Conservation (phyloP, 2,888 invertebrate species). For the Oconnorella tubifera region DNA sequence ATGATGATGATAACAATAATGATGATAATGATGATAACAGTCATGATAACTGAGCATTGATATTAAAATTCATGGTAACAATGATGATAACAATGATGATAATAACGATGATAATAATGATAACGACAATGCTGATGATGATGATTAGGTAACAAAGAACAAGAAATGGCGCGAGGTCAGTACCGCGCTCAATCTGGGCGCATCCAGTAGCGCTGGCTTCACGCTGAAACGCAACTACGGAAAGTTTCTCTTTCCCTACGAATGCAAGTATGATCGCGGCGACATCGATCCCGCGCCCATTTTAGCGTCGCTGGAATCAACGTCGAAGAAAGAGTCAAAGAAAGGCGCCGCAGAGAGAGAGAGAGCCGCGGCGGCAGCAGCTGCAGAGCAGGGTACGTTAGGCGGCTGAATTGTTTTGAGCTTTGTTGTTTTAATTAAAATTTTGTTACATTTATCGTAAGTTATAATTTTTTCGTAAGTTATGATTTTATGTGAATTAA, state of each 20-base stretch:
- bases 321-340: constrained; percentile 34
- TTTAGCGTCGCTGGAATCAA: constrained; percentile 70
- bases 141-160: constrained; percentile 85
- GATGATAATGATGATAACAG: too few relatives aligned
- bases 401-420: too few relatives aligned
- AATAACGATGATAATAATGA: too few relatives aligned
- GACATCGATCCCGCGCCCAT: constrained; percentile 94
- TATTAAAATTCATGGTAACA: too few relatives aligned
- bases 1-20: too few relatives aligned
- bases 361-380: constrained; percentile 10
- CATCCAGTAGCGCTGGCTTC: constrained; percentile 96
- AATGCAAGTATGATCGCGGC: constrained; percentile 94
- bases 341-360: constrained; percentile 13
- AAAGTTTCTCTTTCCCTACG: constrained; percentile 86
- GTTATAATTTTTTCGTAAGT: too few relatives aligned
- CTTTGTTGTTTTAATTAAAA: too few relatives aligned
- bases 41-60: too few relatives aligned
- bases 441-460: too few relatives aligned
- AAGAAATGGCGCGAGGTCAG: constrained; percentile 99
- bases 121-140: too few relatives aligned
- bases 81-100: too few relatives aligned
- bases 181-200: constrained; percentile 87
- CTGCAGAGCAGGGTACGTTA: constrained; percentile 13
- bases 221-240: constrained; percentile 97
- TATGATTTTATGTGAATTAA: too few relatives aligned